Conservation (phyloP, 1,140 invertebrate species). For the Ephestia elutella region DNA sequence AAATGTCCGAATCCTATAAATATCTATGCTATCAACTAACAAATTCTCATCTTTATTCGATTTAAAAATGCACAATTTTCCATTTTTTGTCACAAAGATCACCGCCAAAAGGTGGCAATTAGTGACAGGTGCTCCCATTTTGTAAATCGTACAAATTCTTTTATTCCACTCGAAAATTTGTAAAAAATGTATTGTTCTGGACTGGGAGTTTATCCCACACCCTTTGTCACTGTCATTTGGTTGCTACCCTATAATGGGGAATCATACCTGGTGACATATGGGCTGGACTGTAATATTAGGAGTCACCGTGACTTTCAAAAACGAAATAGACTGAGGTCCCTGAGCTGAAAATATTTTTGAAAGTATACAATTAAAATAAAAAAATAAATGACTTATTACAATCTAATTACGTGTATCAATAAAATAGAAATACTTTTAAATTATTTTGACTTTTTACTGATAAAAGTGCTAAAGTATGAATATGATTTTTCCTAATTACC, state of each 20-base stretch:
- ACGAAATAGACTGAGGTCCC: conserved; percentile 25
- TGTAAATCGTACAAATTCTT: conserved; percentile 56
- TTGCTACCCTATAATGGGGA: conserved; percentile 56
- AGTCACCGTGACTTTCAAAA: conserved; percentile 61
- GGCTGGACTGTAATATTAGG: conserved; percentile 34
- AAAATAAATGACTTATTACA: too few species aligned
- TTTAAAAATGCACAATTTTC: conserved; percentile 36
- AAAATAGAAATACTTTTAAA: too few species aligned
- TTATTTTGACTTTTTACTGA: too few species aligned
- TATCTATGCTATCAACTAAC: too few species aligned
- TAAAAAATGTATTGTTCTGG: conserved; percentile 46
- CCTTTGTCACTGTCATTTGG: conserved; percentile 65
- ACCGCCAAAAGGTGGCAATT: conserved; percentile 72
- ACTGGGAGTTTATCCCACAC: conserved; percentile 49
- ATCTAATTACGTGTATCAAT: too few species aligned
- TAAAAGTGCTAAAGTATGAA: too few species aligned
- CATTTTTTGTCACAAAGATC: conserved; percentile 54
- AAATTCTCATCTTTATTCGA: background rate
- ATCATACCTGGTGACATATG: conserved; percentile 63
- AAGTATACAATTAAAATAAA: too few species aligned
- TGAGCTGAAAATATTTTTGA: background rate
- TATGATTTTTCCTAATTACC: too few species aligned
- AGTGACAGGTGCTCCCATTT: conserved; percentile 64
- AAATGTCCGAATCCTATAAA: too few species aligned
- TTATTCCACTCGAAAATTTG: conserved; percentile 31